Base-by-base conservation (phyloP, 2,888 invertebrate species). In the Mantis religiosa region DNA sequence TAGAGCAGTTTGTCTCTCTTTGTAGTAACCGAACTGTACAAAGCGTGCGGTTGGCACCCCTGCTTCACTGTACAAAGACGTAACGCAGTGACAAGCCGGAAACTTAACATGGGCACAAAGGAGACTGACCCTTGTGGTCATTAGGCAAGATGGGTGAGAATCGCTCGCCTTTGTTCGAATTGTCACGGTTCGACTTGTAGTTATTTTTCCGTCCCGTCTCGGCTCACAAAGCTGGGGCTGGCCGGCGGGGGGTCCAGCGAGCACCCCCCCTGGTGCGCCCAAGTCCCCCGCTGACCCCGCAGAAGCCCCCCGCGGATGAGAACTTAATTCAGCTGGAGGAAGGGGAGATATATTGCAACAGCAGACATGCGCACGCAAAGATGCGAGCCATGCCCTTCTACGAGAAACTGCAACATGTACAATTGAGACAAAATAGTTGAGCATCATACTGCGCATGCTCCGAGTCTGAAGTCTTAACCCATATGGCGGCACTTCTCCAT, bases 261-360 rank as follows among this genome's bases (percentile, higher is more conserved):
- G 83, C 41, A 47, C 82, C 88, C 88, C 88, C 89, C 89, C 88
- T 82, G 89, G 83, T 7, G 88, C 84, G 87, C 85, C 81, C 83
- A 88, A 83, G 86, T 83, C 85, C 89, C 89, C 88, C 84, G 89
- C 87, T 88, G 89, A 81, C 85, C 87, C 47, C 83, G 83, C 41
- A 82, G 83, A 89, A 87, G 82, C 89, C 90, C 89, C 90, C 90
- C 90, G 86, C 87, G 87, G 90, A 83, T 89, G 90, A 90, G 90
- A 90, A 90, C 90, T 90, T 88, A 90, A 90, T 90, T 90, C 89
- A 84, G 83, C 90, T 84, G 83, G 83, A 27, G 12, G 54, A 71
- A 71, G 54, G 54, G 54, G 54, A 71, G 54, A 71, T 71, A 71
- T 71, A 71, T 71, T 71, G 54, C 54, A 71, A 71, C 54, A 71